These are phyloP conservation scores for Lasiommata megera DNA, from an alignment of 2,888 invertebrate genomes.

Conservation along the genomic window DNA sequence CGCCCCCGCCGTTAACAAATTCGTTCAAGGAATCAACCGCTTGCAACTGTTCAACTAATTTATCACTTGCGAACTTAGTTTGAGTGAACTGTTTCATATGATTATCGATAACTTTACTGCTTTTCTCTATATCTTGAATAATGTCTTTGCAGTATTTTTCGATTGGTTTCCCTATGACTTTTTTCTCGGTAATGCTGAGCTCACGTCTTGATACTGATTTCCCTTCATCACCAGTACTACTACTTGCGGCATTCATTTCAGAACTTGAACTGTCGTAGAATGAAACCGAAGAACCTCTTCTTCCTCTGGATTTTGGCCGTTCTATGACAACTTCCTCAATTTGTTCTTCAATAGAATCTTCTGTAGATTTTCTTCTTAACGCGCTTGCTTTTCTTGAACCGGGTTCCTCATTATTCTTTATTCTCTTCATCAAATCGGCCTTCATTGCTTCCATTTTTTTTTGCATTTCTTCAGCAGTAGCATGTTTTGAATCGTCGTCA, in stretches of 20 bases:
- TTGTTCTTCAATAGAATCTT: slow-evolving; percentile 66
- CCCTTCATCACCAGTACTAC: slow-evolving; percentile 38
- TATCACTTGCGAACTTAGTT: slow-evolving; percentile 70
- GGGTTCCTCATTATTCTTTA: slow-evolving; percentile 58
- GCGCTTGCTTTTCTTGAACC: slow-evolving; percentile 56
- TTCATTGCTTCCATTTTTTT: slow-evolving; percentile 67
- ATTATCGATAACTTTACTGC: slow-evolving; percentile 70
- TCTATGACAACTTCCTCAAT: slow-evolving; percentile 48
- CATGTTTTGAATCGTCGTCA: slow-evolving; percentile 53
- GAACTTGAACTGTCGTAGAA: slow-evolving; percentile 54
- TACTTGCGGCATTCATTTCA: slow-evolving; percentile 42
- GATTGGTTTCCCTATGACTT: slow-evolving; percentile 52
- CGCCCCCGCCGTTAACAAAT: slow-evolving; percentile 57
- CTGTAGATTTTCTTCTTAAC: slow-evolving; percentile 55
- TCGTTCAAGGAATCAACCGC: slow-evolving; percentile 77
- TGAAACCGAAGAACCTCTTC: slow-evolving; percentile 59
- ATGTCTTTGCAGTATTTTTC: slow-evolving; percentile 73
- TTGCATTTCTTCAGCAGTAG: slow-evolving; percentile 54
- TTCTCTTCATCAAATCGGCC: slow-evolving; percentile 62
- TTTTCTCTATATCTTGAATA: slow-evolving; percentile 69
- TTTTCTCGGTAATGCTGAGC: slow-evolving; percentile 48
- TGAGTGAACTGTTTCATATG: slow-evolving; percentile 74
- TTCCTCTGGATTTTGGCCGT: slow-evolving; percentile 64
- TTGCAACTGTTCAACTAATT: slow-evolving; percentile 71
- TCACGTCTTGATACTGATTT: slow-evolving; percentile 45